phyloP scores from a whole-genome alignment of 2,113 vertebrate species.

The Oreochromis niloticus region DNA sequence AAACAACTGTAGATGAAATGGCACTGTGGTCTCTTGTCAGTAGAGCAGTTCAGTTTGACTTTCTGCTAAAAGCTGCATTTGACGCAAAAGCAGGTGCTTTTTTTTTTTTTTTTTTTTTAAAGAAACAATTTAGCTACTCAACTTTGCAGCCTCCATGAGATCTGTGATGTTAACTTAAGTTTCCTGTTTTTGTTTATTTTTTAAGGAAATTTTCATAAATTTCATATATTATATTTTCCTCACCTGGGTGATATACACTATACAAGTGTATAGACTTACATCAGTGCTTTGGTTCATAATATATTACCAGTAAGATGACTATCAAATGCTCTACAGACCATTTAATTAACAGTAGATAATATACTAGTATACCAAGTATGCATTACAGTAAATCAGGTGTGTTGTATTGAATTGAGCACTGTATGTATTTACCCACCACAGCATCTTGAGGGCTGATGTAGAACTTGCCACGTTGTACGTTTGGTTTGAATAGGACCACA shows the following conservation, averaged over 20 bases:
- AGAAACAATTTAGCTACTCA: neutral
- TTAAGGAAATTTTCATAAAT: neutral
- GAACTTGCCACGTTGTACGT: constrained; percentile 54
- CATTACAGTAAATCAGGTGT: neutral
- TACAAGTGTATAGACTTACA: neutral
- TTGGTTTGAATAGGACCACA: neutral
- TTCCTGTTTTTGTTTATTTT: neutral
- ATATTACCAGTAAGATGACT: neutral
- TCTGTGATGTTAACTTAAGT: neutral
- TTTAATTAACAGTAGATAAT: neutral
- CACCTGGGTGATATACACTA: neutral
- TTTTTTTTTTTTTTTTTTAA: neutral
- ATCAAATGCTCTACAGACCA: neutral
- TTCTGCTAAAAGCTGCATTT: neutral
- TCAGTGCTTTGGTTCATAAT: neutral
- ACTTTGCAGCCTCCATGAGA: neutral
- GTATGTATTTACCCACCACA: neutral
- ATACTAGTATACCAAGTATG: neutral
- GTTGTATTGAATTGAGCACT: neutral
- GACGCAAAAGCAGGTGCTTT: neutral
- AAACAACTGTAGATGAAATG: neutral
- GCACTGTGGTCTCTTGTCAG: neutral
- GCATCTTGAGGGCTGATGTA: neutral
- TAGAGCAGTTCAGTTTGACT: neutral
- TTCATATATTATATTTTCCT: neutral